These are phyloP conservation scores for Pseudomyrmex gracilis DNA, from an alignment of 1,140 invertebrate species.

Conservation along the genomic window DNA sequence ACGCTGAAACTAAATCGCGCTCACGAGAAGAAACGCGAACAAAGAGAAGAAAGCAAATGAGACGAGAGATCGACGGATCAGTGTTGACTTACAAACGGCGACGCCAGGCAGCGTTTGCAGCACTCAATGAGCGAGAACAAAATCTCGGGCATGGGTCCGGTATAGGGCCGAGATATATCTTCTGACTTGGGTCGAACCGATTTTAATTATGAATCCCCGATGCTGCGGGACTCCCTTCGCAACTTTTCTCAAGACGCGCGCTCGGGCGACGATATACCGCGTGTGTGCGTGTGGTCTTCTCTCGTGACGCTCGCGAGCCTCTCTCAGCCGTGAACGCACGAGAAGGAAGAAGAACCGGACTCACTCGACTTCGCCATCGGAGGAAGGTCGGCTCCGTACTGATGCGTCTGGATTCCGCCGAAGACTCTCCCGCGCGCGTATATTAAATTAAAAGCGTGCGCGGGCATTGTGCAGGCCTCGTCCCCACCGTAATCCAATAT, in stretches of 20 bases:
- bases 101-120: slow-evolving; percentile 39
- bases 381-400: slow-evolving; percentile 81
- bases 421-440: slow-evolving; percentile 71
- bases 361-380: slow-evolving; percentile 73
- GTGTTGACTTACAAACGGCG: slow-evolving; percentile 36
- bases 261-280: slow-evolving; percentile 11
- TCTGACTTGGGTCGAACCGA: slow-evolving; percentile 2
- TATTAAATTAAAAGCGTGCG: slow-evolving; percentile 73
- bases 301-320: slow-evolving; percentile 4
- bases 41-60: neutral
- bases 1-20: neutral
- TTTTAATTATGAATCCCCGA: slow-evolving; percentile 49
- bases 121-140: slow-evolving; percentile 43
- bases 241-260: slow-evolving; percentile 30
- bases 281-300: slow-evolving; percentile 21
- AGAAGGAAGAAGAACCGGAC: slow-evolving; percentile 62
- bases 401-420: slow-evolving; percentile 79
- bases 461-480: slow-evolving; percentile 27
- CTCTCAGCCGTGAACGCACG: slow-evolving; percentile 11
- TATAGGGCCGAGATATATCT: neutral
- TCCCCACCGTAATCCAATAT: slow-evolving; percentile 72
- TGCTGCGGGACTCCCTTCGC: neutral
- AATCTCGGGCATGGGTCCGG: slow-evolving; percentile 30
- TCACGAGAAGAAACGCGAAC: neutral
- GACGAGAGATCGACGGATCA: slow-evolving; percentile 4